phyloP scores from a whole-genome alignment of 2,888 invertebrate genomes.

The Bellardia bayeri region DNA sequence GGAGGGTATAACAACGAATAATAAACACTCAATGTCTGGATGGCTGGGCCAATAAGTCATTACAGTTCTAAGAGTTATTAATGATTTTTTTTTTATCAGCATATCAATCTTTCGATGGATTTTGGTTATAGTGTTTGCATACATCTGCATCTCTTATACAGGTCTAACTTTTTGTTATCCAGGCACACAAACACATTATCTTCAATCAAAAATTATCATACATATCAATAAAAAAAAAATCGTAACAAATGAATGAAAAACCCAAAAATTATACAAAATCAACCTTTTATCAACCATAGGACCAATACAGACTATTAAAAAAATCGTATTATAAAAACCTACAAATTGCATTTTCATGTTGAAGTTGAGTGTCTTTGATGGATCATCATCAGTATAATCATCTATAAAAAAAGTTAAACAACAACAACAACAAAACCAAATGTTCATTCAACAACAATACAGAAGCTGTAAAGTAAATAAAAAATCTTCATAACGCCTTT shows the following conservation, averaged over 20 bases:
- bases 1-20: background rate
- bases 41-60: conserved; percentile 39
- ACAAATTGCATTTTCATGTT: conserved; percentile 82
- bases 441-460: conserved; percentile 30
- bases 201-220: conserved; percentile 35
- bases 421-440: background rate
- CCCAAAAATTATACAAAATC: conserved; percentile 50
- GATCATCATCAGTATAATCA: conserved; percentile 74
- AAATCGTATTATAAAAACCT: background rate
- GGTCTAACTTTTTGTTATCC: conserved; percentile 3
- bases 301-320: background rate
- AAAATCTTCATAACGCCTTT: conserved; percentile 43
- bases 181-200: background rate
- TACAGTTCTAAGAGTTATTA: conserved; percentile 49
- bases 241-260: conserved; percentile 47
- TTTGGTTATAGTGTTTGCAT: conserved; percentile 63
- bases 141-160: conserved; percentile 34
- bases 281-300: conserved; percentile 40
- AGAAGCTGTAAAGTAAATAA: conserved; percentile 52
- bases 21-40: background rate
- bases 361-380: conserved; percentile 75
- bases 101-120: conserved; percentile 58
- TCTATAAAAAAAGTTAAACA: conserved; percentile 36
- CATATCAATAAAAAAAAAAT: conserved; percentile 65
- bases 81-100: conserved; percentile 64